Conservation (phyloP, 2,113 vertebrate species). For the Candoia aspera region DNA sequence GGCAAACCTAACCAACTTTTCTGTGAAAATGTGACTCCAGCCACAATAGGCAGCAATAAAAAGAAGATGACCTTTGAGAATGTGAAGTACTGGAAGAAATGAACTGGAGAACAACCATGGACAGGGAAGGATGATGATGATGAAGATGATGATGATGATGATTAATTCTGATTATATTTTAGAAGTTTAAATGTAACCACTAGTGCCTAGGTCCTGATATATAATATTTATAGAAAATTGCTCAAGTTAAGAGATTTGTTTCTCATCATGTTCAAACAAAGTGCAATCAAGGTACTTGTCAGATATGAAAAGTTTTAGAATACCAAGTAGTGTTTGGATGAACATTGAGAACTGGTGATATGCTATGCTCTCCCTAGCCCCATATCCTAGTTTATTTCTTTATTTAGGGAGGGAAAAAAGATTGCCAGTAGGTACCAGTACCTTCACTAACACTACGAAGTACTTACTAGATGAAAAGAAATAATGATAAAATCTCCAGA, state of each 20-base stretch:
- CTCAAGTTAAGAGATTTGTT: constrained; percentile 2
- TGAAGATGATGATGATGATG: neutral
- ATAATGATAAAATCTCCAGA: neutral
- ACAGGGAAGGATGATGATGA: neutral
- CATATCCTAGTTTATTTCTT: neutral
- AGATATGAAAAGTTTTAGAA: constrained; percentile 17
- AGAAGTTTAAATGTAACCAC: constrained; percentile 5
- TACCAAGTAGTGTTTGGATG: neutral
- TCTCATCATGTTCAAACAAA: constrained; percentile 35
- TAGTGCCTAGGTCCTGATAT: neutral
- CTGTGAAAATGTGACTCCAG: constrained; percentile 41
- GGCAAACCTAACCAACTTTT: constrained; percentile 25
- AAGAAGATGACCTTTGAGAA: constrained; percentile 35
- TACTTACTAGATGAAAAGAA: neutral
- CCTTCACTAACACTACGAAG: neutral
- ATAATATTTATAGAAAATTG: constrained; percentile 16
- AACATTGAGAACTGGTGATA: neutral
- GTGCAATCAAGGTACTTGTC: neutral
- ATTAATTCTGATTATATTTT: neutral
- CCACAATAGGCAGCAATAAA: constrained; percentile 32
- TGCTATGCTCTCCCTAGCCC: neutral
- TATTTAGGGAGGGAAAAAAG: neutral
- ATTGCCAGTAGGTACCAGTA: neutral
- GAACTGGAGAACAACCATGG: constrained; percentile 33
- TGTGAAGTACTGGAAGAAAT: neutral